A percentile compares a stretch with the other conserved stretches of the same genome.
These are phyloP conservation scores for Nemopilema nomurai DNA, from an alignment of 30 jellyfish, hydroid and myxozoan genomes.

Conservation along the genomic window DNA sequence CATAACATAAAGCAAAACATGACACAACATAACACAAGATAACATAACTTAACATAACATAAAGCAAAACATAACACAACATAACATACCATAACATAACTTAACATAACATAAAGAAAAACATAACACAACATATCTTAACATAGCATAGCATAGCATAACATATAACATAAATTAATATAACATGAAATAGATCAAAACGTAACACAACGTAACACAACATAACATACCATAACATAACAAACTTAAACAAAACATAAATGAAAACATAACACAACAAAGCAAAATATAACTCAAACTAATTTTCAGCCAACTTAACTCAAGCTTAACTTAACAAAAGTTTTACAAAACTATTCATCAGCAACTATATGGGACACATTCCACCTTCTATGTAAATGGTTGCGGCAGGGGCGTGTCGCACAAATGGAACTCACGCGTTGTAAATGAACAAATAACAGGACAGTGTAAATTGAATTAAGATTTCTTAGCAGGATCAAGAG, in stretches of 20 bases:
- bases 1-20: not conserved
- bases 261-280: not conserved
- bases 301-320: too few relatives aligned
- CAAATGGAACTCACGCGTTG: too few relatives aligned
- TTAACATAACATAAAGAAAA: not conserved
- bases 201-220: not conserved
- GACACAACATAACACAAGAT: not conserved
- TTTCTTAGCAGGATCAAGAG: too few relatives aligned
- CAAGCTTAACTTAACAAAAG: too few relatives aligned
- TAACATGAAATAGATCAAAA: not conserved
- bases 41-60: not conserved
- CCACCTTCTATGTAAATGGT: too few relatives aligned
- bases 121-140: constrained; percentile 4
- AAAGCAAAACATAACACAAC: not conserved
- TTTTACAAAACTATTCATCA: too few relatives aligned
- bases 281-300: not conserved
- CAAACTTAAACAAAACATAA: not conserved
- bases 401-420: too few relatives aligned
- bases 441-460: too few relatives aligned
- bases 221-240: not conserved
- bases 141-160: constrained; percentile 1
- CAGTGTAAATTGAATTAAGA: too few relatives aligned
- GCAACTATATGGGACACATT: too few relatives aligned
- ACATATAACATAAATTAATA: not conserved
- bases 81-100: not conserved